These are phyloP conservation scores for Melanaphis sacchari DNA, from an alignment of 1,140 invertebrate species.

Conservation along the genomic window DNA sequence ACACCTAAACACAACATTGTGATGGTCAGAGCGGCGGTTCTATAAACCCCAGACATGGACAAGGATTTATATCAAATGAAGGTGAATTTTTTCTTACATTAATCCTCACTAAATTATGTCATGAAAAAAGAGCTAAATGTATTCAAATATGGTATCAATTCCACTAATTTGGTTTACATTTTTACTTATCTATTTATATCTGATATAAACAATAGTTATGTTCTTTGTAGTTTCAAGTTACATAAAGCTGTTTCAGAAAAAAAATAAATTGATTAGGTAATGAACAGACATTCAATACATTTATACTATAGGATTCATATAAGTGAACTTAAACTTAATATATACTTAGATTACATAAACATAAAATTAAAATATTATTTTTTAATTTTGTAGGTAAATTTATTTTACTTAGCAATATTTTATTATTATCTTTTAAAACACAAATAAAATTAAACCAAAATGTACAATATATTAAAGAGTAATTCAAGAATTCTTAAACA, in stretches of 20 bases:
- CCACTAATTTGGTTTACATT: neutral
- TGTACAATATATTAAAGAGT: neutral
- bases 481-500: neutral
- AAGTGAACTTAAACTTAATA: neutral
- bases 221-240: neutral
- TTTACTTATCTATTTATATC: neutral
- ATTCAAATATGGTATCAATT: neutral
- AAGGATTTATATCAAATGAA: conserved; percentile 25
- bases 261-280: neutral
- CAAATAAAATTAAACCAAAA: neutral
- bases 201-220: neutral
- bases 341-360: neutral
- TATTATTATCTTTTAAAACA: neutral
- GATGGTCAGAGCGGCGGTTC: conserved; percentile 45
- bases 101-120: too few relatives aligned
- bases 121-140: too few relatives aligned
- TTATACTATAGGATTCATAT: neutral
- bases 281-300: neutral
- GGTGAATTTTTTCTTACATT: neutral
- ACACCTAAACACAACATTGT: conserved; percentile 54
- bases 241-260: neutral
- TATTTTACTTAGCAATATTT: neutral
- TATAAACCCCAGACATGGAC: conserved; percentile 18
- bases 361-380: neutral
- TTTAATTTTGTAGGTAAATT: neutral